Conservation (phyloP, 2,113 vertebrate genomes). For the Pyrgilauda ruficollis region DNA sequence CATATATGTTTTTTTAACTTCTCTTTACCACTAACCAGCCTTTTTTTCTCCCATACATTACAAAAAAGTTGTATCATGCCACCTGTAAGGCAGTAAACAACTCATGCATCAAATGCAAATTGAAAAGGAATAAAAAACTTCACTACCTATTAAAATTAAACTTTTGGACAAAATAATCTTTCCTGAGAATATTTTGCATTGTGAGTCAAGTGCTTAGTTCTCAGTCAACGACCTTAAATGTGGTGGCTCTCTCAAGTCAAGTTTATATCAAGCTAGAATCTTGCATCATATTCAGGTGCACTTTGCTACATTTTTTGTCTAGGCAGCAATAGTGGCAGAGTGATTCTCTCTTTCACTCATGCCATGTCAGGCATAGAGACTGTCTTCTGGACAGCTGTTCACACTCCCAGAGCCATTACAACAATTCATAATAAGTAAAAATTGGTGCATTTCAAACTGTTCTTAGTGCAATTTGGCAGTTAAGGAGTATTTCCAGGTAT, state of each 20-base stretch:
- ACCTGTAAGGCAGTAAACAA: neutral
- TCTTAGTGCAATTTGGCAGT: neutral
- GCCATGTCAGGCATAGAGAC: neutral
- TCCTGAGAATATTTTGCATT: neutral
- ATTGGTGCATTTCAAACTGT: neutral
- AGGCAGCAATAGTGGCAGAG: neutral
- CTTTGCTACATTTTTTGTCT: neutral
- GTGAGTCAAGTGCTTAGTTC: neutral
- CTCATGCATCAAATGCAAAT: neutral
- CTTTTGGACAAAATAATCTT: neutral
- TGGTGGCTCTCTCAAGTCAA: neutral
- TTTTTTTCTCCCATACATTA: neutral
- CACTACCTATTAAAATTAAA: neutral
- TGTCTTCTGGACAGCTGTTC: neutral
- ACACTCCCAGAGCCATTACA: neutral
- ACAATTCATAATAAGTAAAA: neutral
- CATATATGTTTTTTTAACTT: neutral
- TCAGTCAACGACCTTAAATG: neutral
- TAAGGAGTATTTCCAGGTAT: neutral
- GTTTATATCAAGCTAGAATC: neutral
- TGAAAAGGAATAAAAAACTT: neutral
- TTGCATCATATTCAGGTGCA: neutral
- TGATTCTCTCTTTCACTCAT: neutral
- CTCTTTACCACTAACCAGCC: neutral
- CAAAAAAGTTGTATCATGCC: neutral